A percentile compares a stretch with the other conserved stretches of the same genome.
Conservation (phyloP, 2,888 invertebrate species). For the Oscheius sp. region DNA sequence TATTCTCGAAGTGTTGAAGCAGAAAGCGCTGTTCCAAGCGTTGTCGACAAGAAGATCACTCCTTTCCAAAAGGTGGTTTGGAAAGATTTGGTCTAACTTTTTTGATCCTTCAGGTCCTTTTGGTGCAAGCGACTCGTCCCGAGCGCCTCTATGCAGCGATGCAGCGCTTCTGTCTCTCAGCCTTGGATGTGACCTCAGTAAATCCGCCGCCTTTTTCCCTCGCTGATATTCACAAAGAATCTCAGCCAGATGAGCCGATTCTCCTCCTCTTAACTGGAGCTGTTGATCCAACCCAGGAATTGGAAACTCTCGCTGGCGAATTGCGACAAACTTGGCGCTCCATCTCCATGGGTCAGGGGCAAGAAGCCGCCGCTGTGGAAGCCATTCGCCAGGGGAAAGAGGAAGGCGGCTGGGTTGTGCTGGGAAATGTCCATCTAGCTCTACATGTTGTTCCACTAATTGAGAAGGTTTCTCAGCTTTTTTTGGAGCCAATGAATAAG, state of each 20-base stretch:
- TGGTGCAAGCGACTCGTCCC: slow-evolving; percentile 83
- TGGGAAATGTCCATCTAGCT: slow-evolving; percentile 84
- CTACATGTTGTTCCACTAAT: slow-evolving; percentile 79
- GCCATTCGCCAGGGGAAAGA: slow-evolving; percentile 70
- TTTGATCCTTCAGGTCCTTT: slow-evolving; percentile 75
- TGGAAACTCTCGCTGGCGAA: slow-evolving; percentile 8
- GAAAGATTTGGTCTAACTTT: background rate
- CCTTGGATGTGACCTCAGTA: slow-evolving; percentile 53
- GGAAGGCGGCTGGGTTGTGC: slow-evolving; percentile 81
- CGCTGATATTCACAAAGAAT: slow-evolving; percentile 75
- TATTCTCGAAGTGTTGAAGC: slow-evolving; percentile 78
- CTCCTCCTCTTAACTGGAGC: slow-evolving; percentile 87
- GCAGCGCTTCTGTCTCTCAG: slow-evolving; percentile 77
- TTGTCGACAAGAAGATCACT: slow-evolving; percentile 75
- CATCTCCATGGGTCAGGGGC: slow-evolving; percentile 72
- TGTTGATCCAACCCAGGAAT: slow-evolving; percentile 82
- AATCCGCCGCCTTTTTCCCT: slow-evolving; percentile 76
- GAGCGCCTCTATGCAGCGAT: slow-evolving; percentile 84
- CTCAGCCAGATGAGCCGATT: slow-evolving; percentile 77
- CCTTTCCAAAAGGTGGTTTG: slow-evolving; percentile 86
- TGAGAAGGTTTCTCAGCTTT: slow-evolving; percentile 78
- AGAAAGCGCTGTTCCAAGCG: slow-evolving; percentile 76
- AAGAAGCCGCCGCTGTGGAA: slow-evolving; percentile 67
- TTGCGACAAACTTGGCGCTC: slow-evolving; percentile 64
- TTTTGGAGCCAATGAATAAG: too few species aligned